Evolutionary conservation across 1,140 invertebrate species (phyloP).

Genomic region (Popillia japonica): DNA sequence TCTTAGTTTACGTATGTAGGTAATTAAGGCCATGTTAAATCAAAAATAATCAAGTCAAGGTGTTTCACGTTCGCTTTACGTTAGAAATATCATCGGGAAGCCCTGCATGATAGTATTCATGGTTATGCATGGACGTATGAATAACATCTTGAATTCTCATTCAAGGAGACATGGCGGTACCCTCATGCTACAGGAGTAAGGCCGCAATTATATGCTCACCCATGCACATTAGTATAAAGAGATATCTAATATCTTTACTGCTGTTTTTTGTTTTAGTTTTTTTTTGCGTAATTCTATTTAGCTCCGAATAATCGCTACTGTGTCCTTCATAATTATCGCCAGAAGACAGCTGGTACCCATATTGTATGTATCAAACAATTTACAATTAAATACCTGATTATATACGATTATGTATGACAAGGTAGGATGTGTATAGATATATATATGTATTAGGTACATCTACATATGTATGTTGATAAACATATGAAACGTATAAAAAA

Average conservation of each 20-base stretch:
- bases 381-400: neutral
- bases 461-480: neutral
- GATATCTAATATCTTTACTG: neutral
- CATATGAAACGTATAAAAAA: neutral
- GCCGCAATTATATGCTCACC: neutral
- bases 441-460: neutral
- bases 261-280: constrained; percentile 11
- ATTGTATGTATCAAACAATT: constrained; percentile 2
- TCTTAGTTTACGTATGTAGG: neutral
- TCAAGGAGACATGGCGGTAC: constrained; percentile 21
- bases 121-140: constrained; percentile 1
- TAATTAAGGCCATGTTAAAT: constrained; percentile 10
- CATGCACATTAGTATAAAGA: neutral
- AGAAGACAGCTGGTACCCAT: constrained; percentile 10
- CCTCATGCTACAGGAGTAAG: constrained; percentile 25
- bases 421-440: neutral
- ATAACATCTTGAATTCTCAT: constrained; percentile 21
- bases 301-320: neutral
- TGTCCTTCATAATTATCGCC: neutral
- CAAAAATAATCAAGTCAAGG: constrained; percentile 20
- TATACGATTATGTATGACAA: neutral
- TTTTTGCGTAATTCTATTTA: constrained; percentile 4
- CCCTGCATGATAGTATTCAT: neutral
- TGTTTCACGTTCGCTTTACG: neutral
- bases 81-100: neutral